phyloP scores from a whole-genome alignment of 2,888 invertebrate genomes.

The Sthenelais limicola region DNA sequence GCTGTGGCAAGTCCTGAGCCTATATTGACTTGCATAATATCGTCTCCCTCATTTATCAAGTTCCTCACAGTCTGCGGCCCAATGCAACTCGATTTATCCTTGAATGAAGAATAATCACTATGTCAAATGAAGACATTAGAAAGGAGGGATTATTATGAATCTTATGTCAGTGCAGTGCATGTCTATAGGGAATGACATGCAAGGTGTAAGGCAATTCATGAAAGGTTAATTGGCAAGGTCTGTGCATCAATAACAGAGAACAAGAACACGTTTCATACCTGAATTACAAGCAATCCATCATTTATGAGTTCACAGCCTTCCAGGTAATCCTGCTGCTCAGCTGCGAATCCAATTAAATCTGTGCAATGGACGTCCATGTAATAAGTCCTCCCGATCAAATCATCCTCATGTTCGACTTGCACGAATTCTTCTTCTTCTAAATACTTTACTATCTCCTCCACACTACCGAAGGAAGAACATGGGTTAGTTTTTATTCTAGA shows the following conservation, averaged over 20 bases:
- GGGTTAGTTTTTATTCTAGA: no score
- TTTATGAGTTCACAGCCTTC: constrained; percentile 57
- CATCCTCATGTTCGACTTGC: constrained; percentile 49
- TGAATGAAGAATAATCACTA: background rate
- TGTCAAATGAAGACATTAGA: no score
- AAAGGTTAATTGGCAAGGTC: no score
- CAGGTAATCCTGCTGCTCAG: constrained; percentile 56
- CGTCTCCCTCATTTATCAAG: constrained; percentile 65
- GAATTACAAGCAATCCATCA: constrained; percentile 62
- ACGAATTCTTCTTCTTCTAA: background rate
- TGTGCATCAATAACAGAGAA: background rate
- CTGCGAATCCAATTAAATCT: constrained; percentile 66
- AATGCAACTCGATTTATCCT: constrained; percentile 71
- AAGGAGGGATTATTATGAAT: no score
- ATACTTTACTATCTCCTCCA: background rate
- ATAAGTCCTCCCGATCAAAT: constrained; percentile 56
- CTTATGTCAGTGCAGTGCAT: no score
- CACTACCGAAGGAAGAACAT: no score
- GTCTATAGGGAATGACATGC: no score
- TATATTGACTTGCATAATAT: constrained; percentile 66
- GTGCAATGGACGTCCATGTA: constrained; percentile 62
- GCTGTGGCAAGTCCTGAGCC: constrained; percentile 65
- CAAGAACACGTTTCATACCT: constrained; percentile 64
- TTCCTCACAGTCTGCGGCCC: constrained; percentile 65
- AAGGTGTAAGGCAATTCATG: no score